phyloP scores from a whole-genome alignment of 2,888 invertebrate species.

The Gnatocerus cornutus region DNA sequence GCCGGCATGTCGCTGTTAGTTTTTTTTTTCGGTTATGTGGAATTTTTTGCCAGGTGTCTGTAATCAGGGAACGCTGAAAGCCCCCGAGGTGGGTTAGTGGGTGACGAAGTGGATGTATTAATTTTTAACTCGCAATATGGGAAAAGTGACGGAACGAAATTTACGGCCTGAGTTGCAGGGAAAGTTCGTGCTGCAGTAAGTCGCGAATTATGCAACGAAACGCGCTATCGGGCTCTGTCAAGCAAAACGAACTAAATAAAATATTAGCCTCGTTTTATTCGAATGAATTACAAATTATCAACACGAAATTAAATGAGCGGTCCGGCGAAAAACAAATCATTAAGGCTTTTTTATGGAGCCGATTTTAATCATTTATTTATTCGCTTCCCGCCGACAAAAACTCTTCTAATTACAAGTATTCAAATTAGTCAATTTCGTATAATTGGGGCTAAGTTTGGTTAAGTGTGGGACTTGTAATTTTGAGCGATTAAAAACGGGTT shows the following conservation, averaged over 20 bases:
- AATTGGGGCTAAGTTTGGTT: slow-evolving; percentile 2
- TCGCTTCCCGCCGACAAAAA: slow-evolving; percentile 17
- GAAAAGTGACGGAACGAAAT: slow-evolving; percentile 37
- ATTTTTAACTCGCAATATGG: slow-evolving; percentile 16
- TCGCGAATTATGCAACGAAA: slow-evolving; percentile 42
- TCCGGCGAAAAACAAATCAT: slow-evolving; percentile 34
- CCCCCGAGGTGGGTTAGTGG: neutral
- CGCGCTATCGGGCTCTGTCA: slow-evolving; percentile 40
- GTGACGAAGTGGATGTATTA: slow-evolving; percentile 12
- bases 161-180: slow-evolving; percentile 30
- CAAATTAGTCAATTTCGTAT: slow-evolving; percentile 29
- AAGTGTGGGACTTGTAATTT: slow-evolving; percentile 12
- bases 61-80: too few relatives aligned
- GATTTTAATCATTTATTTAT: slow-evolving; percentile 28
- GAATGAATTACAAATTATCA: slow-evolving; percentile 42
- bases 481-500: slow-evolving; percentile 13
- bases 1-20: too few relatives aligned
- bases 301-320: slow-evolving; percentile 39
- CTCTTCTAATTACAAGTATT: slow-evolving; percentile 27
- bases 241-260: slow-evolving; percentile 44
- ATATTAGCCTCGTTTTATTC: slow-evolving; percentile 42
- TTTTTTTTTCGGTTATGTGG: too few relatives aligned
- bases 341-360: slow-evolving; percentile 30
- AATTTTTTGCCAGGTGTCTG: neutral
- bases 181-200: slow-evolving; percentile 33